Evolutionary conservation across 2,888 invertebrate genomes (phyloP).

Genomic region (Cordilura impudica): DNA sequence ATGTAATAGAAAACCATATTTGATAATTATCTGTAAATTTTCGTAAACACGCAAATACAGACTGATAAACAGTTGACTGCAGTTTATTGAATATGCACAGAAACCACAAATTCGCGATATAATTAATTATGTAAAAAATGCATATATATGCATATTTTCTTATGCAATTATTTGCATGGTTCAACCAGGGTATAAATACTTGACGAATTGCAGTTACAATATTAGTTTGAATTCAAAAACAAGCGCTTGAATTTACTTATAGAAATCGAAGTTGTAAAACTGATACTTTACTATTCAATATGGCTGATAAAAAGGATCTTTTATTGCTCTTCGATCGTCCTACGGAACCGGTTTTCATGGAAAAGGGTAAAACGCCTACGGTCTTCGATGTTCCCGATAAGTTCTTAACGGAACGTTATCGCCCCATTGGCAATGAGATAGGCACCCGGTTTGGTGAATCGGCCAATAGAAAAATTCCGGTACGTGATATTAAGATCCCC

Average conservation of each 20-base stretch:
- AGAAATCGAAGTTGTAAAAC: background rate
- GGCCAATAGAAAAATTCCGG: constrained; percentile 79
- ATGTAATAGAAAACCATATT: too few species aligned
- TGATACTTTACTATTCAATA: background rate
- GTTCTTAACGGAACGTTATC: constrained; percentile 80
- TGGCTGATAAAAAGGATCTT: constrained; percentile 32
- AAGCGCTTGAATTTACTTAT: background rate
- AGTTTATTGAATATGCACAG: too few species aligned
- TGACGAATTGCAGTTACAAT: background rate
- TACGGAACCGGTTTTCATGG: constrained; percentile 86
- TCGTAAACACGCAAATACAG: too few species aligned
- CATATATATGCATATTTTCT: too few species aligned
- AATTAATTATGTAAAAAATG: too few species aligned
- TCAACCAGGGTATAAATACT: constrained; percentile 41
- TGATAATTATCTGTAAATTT: too few species aligned
- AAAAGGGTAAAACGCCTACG: constrained; percentile 82
- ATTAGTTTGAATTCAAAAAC: constrained; percentile 33
- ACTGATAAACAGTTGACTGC: too few species aligned
- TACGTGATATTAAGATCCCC: constrained; percentile 82
- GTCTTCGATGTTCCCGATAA: constrained; percentile 83
- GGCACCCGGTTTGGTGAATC: constrained; percentile 81
- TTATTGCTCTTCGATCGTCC: constrained; percentile 84
- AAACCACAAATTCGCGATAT: too few species aligned
- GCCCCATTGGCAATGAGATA: constrained; percentile 79
- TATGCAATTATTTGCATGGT: too few species aligned